Conservation (phyloP, 2,113 vertebrate genomes). For the Melanocharis versteri region DNA sequence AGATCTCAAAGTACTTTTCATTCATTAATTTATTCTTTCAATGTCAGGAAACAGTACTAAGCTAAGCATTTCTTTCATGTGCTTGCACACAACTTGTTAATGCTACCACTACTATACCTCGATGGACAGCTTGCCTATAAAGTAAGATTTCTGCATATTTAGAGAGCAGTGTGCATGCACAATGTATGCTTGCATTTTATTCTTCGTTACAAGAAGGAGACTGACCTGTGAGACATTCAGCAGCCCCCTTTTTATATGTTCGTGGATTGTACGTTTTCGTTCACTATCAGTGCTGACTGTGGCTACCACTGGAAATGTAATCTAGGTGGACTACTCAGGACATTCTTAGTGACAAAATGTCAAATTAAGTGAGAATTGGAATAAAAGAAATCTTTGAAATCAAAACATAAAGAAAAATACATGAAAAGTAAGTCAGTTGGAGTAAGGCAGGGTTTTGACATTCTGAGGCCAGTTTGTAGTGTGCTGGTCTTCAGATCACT, state of each 20-base stretch:
- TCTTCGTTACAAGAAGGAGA: background rate
- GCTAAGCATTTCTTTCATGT: background rate
- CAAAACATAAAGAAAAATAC: background rate
- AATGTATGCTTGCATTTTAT: background rate
- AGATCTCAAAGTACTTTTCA: background rate
- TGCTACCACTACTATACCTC: background rate
- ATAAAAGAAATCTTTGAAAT: background rate
- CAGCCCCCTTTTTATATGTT: background rate
- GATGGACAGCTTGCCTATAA: background rate
- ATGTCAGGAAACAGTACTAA: background rate
- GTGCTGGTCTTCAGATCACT: background rate
- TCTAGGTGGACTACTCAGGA: background rate
- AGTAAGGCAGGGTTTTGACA: background rate
- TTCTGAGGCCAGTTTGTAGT: background rate
- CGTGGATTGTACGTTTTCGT: background rate
- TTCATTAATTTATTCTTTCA: background rate
- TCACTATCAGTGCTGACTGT: rapidly evolving
- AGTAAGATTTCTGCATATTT: background rate
- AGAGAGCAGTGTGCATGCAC: background rate
- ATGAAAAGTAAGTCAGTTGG: background rate
- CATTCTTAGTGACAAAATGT: background rate
- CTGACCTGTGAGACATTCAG: background rate
- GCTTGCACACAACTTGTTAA: background rate
- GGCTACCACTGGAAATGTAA: background rate
- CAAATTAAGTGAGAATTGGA: background rate